A percentile compares a stretch with the other conserved stretches of the same genome.
These are phyloP conservation scores for Rhysida immarginata DNA, from an alignment of 1,140 invertebrate species.

Conservation along the genomic window DNA sequence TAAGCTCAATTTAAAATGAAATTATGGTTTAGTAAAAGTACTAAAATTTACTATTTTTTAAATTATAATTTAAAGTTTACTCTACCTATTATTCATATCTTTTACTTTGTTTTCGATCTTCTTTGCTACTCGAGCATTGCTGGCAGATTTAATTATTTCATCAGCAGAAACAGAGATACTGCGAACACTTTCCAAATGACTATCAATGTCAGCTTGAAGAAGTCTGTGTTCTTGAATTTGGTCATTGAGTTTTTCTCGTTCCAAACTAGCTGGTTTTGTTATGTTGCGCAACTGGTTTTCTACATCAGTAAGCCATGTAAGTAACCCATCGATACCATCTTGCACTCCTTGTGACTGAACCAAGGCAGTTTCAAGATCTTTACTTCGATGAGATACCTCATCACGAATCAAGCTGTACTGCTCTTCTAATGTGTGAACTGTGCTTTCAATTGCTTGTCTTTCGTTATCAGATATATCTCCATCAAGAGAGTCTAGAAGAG, in stretches of 20 bases:
- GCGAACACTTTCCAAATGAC: slow-evolving; percentile 65
- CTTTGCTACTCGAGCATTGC: slow-evolving; percentile 70
- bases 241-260: slow-evolving; percentile 75
- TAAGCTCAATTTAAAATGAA: background rate
- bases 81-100: slow-evolving; percentile 48
- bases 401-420: slow-evolving; percentile 57
- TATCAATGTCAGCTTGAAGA: slow-evolving; percentile 65
- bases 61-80: background rate
- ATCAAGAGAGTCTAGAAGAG: slow-evolving; percentile 55
- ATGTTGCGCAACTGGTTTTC: slow-evolving; percentile 57
- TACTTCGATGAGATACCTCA: slow-evolving; percentile 57
- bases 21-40: background rate
- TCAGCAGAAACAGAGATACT: slow-evolving; percentile 59
- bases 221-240: slow-evolving; percentile 68
- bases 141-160: slow-evolving; percentile 61
- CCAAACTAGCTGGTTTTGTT: slow-evolving; percentile 65
- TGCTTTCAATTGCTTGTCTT: slow-evolving; percentile 55
- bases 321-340: slow-evolving; percentile 71
- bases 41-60: background rate
- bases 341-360: slow-evolving; percentile 88
- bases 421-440: slow-evolving; percentile 55
- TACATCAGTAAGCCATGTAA: slow-evolving; percentile 65
- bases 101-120: slow-evolving; percentile 73
- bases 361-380: slow-evolving; percentile 68
- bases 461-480: slow-evolving; percentile 63